Evolutionary conservation across 2,113 vertebrate genomes (phyloP).

Genomic region (Myocastor coypus): DNA sequence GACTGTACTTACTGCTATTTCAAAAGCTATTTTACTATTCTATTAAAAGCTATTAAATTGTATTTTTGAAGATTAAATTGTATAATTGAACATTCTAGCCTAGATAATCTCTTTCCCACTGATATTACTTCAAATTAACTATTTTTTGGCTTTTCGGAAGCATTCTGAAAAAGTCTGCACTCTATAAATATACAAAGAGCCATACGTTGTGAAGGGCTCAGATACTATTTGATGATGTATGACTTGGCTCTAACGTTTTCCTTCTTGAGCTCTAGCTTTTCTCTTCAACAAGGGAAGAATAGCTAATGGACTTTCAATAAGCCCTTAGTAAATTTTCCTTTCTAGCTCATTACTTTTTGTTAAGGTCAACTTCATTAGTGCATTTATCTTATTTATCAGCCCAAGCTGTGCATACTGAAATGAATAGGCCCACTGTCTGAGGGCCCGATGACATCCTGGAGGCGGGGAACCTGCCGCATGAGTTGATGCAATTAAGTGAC

Average conservation of each 20-base stretch:
- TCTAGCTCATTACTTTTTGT: conserved; percentile 54
- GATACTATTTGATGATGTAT: conserved; percentile 27
- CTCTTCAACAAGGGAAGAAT: conserved; percentile 26
- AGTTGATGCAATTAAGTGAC: conserved; percentile 32
- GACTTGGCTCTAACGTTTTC: conserved; percentile 64
- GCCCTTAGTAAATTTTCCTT: conserved; percentile 74
- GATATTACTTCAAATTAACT: conserved; percentile 62
- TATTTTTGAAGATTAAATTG: conserved; percentile 59
- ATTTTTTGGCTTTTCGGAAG: conserved; percentile 47
- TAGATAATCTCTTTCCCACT: conserved; percentile 48
- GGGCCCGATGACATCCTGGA: conserved; percentile 63
- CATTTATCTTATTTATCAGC: conserved; percentile 60
- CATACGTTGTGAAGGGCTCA: conserved; percentile 27
- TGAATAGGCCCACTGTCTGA: conserved; percentile 27
- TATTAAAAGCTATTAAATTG: conserved; percentile 53
- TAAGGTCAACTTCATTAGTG: conserved; percentile 76
- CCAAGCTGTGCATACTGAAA: conserved; percentile 45
- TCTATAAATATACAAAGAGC: conserved; percentile 32
- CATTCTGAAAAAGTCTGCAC: conserved; percentile 24
- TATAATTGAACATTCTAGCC: conserved; percentile 62
- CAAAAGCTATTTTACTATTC: conserved; percentile 36
- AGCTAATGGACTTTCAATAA: conserved; percentile 74
- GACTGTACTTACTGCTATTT: conserved; percentile 47
- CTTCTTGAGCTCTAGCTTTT: conserved; percentile 74
- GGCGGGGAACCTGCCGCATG: neutral